Evolutionary conservation across 2,113 vertebrate genomes (phyloP), one percentile per base, ranked within the genome.

Genomic region (Australoheros scitulus): DNA sequence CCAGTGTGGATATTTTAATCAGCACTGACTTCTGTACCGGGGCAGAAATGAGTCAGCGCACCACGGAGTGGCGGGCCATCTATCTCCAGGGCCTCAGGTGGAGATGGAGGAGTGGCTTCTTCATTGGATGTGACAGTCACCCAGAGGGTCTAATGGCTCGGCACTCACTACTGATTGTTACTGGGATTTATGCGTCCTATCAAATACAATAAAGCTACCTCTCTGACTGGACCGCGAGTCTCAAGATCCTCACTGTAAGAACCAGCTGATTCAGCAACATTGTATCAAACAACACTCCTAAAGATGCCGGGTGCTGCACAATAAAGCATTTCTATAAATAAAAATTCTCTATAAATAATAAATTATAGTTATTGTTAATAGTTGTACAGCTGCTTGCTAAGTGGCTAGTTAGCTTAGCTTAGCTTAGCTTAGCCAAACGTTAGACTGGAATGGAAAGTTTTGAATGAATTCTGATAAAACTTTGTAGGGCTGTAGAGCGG

Each of bases 1-100:
- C 88, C 85, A 68, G 91, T 88, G 92, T 94, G 91, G 91, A 92
- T 93, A 93, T 94, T 95, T 95, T 95, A 95, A 95, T 95, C 95
- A 95, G 91, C 83, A 81, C 32, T 91, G 91, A 91, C 95, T 95
- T 89, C 88, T 94, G 89, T 86, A 90, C 83, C 24, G 38, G 86
- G 87, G 70, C 85, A 89, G 85, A 87, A 79, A 91, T 87, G 89
- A 92, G 84, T 63, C 75, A 68, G 87, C 22, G 47, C n/a, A 26
- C 81, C 75, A 36, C 65, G 64, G 88, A 90, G 82, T 58, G 60
- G 82, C 24, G 47, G 83, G 80, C 85, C 92, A 93, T 94, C 89
- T 87, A 91, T 94, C 92, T 94, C 82, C 59, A 65, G 41, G 72
- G 93, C 88, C 83, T 80, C 85, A 81, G 87, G 86, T 90, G 87